Conservation (phyloP, 2,888 invertebrate genomes). For the Netelia inedita region DNA sequence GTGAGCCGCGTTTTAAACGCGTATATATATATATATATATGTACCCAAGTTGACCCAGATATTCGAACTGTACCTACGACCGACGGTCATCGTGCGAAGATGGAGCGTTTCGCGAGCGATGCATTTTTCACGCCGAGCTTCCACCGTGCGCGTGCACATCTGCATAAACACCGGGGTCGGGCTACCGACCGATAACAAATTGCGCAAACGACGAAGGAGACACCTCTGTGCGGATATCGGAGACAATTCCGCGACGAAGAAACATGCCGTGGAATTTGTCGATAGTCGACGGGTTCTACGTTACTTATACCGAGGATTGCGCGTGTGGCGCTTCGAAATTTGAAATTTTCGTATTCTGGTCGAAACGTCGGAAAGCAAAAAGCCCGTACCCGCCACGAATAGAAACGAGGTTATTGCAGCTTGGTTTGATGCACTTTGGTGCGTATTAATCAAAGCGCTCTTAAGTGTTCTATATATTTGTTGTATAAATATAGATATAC, state of each 20-base stretch:
- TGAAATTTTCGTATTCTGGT: too few relatives aligned
- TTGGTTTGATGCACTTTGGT: too few relatives aligned
- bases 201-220: background rate
- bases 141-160: background rate
- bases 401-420: too few relatives aligned
- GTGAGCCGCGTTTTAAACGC: conserved; percentile 47
- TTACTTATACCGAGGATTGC: too few relatives aligned
- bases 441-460: too few relatives aligned
- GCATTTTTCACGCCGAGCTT: conserved; percentile 26
- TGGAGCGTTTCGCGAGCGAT: conserved; percentile 33
- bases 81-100: conserved; percentile 8
- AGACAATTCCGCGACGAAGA: background rate
- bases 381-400: too few relatives aligned
- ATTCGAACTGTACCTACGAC: conserved; percentile 40
- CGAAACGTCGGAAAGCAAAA: too few relatives aligned
- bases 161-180: background rate
- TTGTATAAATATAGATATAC: too few relatives aligned
- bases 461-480: too few relatives aligned
- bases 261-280: background rate
- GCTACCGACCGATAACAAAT: conserved; percentile 20
- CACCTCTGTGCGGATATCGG: conserved; percentile 3
- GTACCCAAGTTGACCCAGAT: conserved; percentile 57
- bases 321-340: too few relatives aligned
- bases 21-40: conserved; percentile 18
- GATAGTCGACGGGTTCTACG: too few relatives aligned